phyloP scores from a whole-genome alignment of 2,113 vertebrate genomes.

The Telmatochromis sp. region DNA sequence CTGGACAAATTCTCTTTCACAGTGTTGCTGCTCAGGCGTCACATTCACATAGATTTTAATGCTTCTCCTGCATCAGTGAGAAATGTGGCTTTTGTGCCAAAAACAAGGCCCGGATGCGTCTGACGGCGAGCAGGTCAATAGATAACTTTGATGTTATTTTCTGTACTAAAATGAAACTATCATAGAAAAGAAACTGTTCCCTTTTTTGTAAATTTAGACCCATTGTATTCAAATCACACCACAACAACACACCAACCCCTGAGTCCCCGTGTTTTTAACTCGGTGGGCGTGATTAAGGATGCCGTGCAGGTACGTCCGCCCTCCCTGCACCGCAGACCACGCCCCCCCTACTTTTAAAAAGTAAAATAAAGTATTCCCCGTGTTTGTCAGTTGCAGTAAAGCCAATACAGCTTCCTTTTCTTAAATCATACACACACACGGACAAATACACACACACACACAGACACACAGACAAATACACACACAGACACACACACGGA shows the following conservation, averaged over 20 bases:
- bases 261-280: not conserved
- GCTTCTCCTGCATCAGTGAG: not conserved
- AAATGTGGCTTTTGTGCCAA: not conserved
- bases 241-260: not conserved
- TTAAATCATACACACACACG: too few relatives aligned
- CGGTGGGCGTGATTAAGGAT: not conserved
- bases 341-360: not conserved
- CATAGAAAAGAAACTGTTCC: not conserved
- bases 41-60: not conserved
- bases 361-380: not conserved
- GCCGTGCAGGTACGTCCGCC: not conserved
- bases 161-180: not conserved
- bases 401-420: not conserved
- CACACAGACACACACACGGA: too few relatives aligned
- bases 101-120: not conserved
- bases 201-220: not conserved
- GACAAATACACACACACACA: too few relatives aligned
- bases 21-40: not conserved
- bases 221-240: not conserved
- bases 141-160: not conserved
- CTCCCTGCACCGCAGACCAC: not conserved
- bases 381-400: not conserved
- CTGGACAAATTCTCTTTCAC: not conserved
- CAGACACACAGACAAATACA: too few relatives aligned
- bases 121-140: not conserved